Evolutionary conservation across 2,113 vertebrate genomes (phyloP).

Genomic region (Piliocolobus tephrosceles): DNA sequence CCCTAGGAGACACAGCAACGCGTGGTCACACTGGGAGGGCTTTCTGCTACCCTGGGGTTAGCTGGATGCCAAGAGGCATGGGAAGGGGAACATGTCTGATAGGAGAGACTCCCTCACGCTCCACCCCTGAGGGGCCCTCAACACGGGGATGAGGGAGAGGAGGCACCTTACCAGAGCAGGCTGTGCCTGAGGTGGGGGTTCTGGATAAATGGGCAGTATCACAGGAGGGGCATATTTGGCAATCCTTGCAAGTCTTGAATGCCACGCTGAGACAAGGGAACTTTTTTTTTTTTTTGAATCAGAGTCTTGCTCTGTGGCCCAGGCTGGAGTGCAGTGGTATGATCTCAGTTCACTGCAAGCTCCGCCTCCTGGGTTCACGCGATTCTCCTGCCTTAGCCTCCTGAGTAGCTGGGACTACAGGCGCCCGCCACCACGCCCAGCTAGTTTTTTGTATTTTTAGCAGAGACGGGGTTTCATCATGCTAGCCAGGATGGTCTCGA

Average conservation of each 20-base stretch:
- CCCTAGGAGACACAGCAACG: neutral
- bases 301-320: too few relatives aligned
- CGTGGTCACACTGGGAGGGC: rapidly evolving
- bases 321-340: too few relatives aligned
- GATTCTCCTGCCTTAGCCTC: too few relatives aligned
- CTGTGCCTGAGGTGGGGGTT: neutral
- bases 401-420: too few relatives aligned
- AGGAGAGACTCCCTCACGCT: neutral
- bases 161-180: rapidly evolving
- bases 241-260: neutral
- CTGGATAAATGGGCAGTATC: neutral
- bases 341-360: too few relatives aligned
- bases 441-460: too few relatives aligned
- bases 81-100: neutral
- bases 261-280: neutral
- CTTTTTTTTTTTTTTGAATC: too few relatives aligned
- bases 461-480: too few relatives aligned
- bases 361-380: too few relatives aligned
- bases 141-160: neutral
- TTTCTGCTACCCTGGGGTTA: neutral
- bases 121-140: neutral
- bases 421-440: rapidly evolving
- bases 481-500: too few relatives aligned
- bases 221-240: neutral
- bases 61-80: neutral